A percentile compares a stretch with the other conserved stretches of the same genome.
Conservation (phyloP, 2,888 invertebrate species). For the Himalopsyche tibetana region DNA sequence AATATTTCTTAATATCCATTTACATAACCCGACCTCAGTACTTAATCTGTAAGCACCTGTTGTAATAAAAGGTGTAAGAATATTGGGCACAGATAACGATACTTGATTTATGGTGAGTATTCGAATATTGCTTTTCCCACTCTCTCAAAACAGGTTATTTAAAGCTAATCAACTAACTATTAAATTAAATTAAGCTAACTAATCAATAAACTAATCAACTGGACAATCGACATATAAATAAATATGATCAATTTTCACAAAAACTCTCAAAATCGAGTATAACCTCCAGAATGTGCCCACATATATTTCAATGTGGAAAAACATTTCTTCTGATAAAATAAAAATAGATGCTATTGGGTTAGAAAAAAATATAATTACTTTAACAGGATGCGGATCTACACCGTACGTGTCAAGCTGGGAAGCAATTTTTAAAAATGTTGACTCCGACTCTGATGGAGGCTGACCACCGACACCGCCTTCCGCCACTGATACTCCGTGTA, state of each 20-base stretch:
- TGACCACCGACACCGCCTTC: constrained; percentile 86
- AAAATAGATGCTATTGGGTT: background rate
- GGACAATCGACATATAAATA: no score
- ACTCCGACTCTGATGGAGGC: constrained; percentile 91
- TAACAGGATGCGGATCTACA: constrained; percentile 98
- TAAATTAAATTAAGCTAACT: no score
- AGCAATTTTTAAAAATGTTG: constrained; percentile 93
- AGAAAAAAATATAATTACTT: constrained; percentile 77
- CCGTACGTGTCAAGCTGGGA: constrained; percentile 97
- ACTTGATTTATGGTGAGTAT: no score
- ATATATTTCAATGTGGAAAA: background rate
- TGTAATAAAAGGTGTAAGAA: no score
- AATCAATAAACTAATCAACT: no score
- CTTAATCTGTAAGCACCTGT: no score
- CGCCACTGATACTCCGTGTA: constrained; percentile 85
- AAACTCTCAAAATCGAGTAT: background rate
- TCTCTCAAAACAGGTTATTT: no score
- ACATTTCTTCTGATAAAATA: background rate
- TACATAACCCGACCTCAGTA: no score
- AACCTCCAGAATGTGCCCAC: background rate
- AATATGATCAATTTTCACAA: background rate
- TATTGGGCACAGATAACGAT: no score
- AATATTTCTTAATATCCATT: no score
- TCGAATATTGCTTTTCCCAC: no score
- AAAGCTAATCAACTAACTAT: no score